phyloP scores from a whole-genome alignment of 2,888 invertebrate genomes.

The Lepidochitona cinerea region DNA sequence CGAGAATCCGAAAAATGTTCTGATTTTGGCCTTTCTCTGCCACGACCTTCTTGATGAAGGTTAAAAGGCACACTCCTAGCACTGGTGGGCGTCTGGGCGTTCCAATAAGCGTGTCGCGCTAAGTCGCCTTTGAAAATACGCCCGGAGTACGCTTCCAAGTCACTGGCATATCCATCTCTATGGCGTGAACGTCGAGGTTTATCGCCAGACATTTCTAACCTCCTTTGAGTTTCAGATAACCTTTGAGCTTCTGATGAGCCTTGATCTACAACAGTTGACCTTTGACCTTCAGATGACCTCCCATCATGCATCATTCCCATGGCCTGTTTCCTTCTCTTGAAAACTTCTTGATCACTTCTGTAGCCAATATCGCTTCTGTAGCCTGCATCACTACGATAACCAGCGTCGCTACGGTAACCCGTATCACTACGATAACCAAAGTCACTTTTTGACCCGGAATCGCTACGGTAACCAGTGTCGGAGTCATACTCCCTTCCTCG shows the following conservation, averaged over 20 bases:
- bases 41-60: not conserved
- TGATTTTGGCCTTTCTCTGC: not conserved
- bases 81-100: slow-evolving; percentile 18
- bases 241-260: not conserved
- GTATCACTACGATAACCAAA: slow-evolving; percentile 33
- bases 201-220: not conserved
- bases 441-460: slow-evolving; percentile 29
- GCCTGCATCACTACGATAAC: slow-evolving; percentile 50
- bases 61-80: slow-evolving; percentile 37
- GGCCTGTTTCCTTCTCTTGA: slow-evolving; percentile 8
- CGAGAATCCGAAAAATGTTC: not conserved
- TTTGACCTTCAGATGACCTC: not conserved
- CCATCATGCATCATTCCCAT: not conserved
- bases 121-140: not conserved
- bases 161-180: slow-evolving; percentile 61
- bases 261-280: too few species aligned
- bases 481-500: slow-evolving; percentile 62
- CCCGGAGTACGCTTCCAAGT: slow-evolving; percentile 55
- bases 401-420: slow-evolving; percentile 43
- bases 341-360: slow-evolving; percentile 51
- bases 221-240: not conserved
- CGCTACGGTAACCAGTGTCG: slow-evolving; percentile 62
- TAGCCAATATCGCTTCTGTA: slow-evolving; percentile 12
- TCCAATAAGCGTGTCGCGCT: not conserved
- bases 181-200: not conserved